Conservation (phyloP, 2,113 vertebrate genomes). For the Cranoglanis bouderius region DNA sequence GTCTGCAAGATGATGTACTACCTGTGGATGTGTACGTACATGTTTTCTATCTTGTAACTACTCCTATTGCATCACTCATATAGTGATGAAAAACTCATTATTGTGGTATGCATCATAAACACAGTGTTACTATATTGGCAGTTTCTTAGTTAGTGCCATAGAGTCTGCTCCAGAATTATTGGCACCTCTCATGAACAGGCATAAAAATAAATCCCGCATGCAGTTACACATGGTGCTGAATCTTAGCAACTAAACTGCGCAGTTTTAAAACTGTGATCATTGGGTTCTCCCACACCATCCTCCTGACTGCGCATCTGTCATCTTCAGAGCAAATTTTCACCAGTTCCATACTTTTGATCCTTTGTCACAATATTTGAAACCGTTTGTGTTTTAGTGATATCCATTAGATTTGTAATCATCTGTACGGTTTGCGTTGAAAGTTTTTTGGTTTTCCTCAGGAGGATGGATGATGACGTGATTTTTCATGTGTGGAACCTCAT, state of each 20-base stretch:
- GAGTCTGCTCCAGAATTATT: background rate
- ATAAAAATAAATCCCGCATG: background rate
- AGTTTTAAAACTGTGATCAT: background rate
- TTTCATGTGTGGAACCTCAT: background rate
- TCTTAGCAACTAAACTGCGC: background rate
- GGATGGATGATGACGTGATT: too few species aligned
- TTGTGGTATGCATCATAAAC: background rate
- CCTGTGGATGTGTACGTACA: conserved; percentile 93
- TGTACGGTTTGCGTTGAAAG: background rate
- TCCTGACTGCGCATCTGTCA: background rate
- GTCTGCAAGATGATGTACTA: conserved; percentile 97
- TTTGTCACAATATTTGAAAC: background rate
- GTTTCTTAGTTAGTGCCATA: background rate
- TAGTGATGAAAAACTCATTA: background rate
- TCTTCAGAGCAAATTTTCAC: background rate
- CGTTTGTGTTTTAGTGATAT: background rate
- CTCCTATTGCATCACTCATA: background rate
- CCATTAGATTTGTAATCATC: too few species aligned
- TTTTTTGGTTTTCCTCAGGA: too few species aligned
- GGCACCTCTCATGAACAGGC: background rate
- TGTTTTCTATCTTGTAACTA: too few species aligned
- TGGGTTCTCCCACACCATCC: too few species aligned
- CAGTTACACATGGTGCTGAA: background rate
- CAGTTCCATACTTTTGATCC: background rate
- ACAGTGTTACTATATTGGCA: background rate